These are phyloP conservation scores for Paracyclopina nana DNA, from an alignment of 1,140 invertebrate genomes.

Conservation along the genomic window DNA sequence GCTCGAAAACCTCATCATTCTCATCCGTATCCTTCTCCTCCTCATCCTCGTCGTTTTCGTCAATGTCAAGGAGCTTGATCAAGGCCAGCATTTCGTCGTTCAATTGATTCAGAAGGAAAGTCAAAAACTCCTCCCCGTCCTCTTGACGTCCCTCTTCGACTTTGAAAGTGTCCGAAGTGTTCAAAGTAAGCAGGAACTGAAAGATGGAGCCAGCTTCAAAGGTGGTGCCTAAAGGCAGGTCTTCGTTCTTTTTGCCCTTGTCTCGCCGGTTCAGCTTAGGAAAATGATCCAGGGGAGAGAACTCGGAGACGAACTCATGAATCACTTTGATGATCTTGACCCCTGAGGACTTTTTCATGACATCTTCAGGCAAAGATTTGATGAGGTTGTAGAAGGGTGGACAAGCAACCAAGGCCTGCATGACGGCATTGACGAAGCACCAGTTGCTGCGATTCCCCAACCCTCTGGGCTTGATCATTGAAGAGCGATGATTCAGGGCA, in stretches of 20 bases:
- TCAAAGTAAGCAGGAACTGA: slow-evolving; percentile 49
- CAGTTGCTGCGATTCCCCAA: slow-evolving; percentile 78
- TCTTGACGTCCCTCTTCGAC: slow-evolving; percentile 64
- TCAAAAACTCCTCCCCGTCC: slow-evolving; percentile 85
- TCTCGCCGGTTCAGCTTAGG: slow-evolving; percentile 18
- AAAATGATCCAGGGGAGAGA: slow-evolving; percentile 20
- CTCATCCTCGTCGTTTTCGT: slow-evolving; percentile 15
- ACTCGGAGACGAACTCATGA: slow-evolving; percentile 32
- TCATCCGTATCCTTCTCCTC: slow-evolving; percentile 28
- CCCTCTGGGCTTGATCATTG: slow-evolving; percentile 58
- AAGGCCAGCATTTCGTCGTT: slow-evolving; percentile 90
- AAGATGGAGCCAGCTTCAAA: slow-evolving; percentile 66
- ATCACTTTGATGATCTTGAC: slow-evolving; percentile 26
- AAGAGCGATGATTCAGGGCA: slow-evolving; percentile 45
- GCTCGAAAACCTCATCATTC: slow-evolving; percentile 25
- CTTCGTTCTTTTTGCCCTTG: slow-evolving; percentile 18
- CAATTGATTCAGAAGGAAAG: slow-evolving; percentile 70
- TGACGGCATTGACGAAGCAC: slow-evolving; percentile 82
- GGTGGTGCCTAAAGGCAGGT: slow-evolving; percentile 33
- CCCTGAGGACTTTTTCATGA: neutral
- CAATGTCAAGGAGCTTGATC: slow-evolving; percentile 17
- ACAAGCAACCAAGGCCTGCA: slow-evolving; percentile 72
- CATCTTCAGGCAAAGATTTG: slow-evolving; percentile 37
- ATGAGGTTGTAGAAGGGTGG: slow-evolving; percentile 81
- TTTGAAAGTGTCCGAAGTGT: slow-evolving; percentile 37